phyloP scores from a whole-genome alignment of 2,888 invertebrate genomes.

The Tiphia femorata region DNA sequence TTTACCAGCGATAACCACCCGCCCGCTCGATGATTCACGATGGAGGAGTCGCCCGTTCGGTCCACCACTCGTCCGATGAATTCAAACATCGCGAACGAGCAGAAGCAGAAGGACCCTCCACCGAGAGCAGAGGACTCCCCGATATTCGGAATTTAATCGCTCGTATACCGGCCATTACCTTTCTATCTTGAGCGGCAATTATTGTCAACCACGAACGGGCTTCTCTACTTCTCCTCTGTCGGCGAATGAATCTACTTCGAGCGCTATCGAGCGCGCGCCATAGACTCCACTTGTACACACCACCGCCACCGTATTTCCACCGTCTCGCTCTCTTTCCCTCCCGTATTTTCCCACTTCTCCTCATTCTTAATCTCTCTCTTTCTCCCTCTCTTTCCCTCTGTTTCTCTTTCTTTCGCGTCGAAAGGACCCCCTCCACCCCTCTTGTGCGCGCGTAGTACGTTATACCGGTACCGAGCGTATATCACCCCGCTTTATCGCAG shows the following conservation, averaged over 20 bases:
- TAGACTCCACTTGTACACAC: conserved; percentile 11
- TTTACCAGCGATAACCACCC: no score
- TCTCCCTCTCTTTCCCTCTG: no score
- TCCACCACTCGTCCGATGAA: no score
- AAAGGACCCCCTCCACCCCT: no score
- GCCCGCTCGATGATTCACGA: no score
- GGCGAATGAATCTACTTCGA: conserved; percentile 32
- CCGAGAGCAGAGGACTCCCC: conserved; percentile 19
- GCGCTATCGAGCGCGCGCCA: conserved; percentile 21
- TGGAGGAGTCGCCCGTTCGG: no score
- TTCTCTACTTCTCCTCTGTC: conserved; percentile 27
- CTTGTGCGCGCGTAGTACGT: conserved; percentile 16
- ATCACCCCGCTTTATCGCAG: conserved; percentile 48
- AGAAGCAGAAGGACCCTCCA: conserved; percentile 18
- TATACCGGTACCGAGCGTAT: conserved; percentile 32
- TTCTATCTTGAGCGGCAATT: conserved; percentile 37
- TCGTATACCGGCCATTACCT: conserved; percentile 32
- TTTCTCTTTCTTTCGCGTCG: no score
- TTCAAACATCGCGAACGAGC: no score
- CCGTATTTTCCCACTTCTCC: no score
- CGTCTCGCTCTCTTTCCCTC: no score
- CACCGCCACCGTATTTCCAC: no score
- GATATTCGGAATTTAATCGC: conserved; percentile 36
- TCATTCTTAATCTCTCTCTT: no score
- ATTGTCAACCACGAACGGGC: conserved; percentile 33